Conservation (phyloP, 2,113 vertebrate genomes). For the Mobula birostris region DNA sequence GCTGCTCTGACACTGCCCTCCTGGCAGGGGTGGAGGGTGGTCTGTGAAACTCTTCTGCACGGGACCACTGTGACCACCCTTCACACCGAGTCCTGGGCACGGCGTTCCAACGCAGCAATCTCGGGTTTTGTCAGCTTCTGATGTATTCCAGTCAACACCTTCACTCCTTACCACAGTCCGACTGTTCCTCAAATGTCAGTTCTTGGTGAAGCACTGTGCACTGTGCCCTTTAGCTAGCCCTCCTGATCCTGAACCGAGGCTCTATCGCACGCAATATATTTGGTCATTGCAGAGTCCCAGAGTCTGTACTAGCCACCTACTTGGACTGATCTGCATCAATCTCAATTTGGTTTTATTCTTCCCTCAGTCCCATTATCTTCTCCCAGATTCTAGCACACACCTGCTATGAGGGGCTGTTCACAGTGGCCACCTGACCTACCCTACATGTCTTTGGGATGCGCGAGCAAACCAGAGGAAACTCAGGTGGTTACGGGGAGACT, state of each 20-base stretch:
- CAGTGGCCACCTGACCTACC: too few relatives aligned
- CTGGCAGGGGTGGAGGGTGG: neutral
- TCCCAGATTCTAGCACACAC: too few relatives aligned
- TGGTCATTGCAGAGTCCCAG: neutral
- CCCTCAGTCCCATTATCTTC: too few relatives aligned
- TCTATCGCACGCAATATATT: neutral
- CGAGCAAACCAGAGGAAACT: too few relatives aligned
- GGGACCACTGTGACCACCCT: neutral
- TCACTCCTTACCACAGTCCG: neutral
- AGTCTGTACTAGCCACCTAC: too few relatives aligned
- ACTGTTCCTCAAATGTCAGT: neutral
- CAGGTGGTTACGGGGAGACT: too few relatives aligned
- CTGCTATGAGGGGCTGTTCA: too few relatives aligned
- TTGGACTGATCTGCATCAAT: too few relatives aligned
- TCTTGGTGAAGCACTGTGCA: neutral
- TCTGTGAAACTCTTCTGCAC: neutral
- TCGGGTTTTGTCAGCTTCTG: neutral
- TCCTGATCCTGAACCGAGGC: neutral
- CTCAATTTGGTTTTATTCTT: too few relatives aligned
- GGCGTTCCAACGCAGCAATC: neutral
- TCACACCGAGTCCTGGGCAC: too few relatives aligned
- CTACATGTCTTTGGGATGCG: neutral
- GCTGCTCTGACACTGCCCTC: neutral
- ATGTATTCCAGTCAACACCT: neutral
- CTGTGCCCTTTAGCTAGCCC: neutral